Conservation (phyloP, 2,797 vertebrate species). For the Dipus sagitta region DNA sequence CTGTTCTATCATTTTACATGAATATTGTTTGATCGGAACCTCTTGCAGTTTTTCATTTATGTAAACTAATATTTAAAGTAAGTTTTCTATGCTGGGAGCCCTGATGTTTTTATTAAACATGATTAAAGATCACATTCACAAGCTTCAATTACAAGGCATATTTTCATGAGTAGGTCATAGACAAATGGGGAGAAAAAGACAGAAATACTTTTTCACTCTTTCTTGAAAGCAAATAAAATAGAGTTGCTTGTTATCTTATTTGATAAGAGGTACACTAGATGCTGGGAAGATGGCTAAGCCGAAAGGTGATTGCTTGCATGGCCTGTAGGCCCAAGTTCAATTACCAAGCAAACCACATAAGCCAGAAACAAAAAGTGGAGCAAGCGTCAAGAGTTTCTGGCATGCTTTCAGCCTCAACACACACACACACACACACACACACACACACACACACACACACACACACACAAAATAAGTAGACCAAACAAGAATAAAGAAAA, state of each 20-base stretch:
- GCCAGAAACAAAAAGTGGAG: no score
- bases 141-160: neutral
- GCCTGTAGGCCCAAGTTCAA: no score
- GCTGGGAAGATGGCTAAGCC: no score
- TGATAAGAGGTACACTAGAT: neutral
- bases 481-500: no score
- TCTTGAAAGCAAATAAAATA: neutral
- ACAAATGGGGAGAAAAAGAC: neutral
- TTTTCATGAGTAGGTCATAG: neutral
- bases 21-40: slow-evolving; percentile 4
- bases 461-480: no score
- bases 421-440: no score
- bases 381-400: no score
- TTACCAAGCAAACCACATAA: no score
- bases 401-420: no score
- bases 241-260: slow-evolving; percentile 15
- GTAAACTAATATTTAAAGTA: slow-evolving; percentile 46
- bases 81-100: neutral
- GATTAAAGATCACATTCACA: slow-evolving; percentile 36
- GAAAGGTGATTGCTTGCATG: no score
- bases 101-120: slow-evolving; percentile 43
- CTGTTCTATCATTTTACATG: slow-evolving; percentile 44
- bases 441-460: no score
- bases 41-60: slow-evolving; percentile 36
- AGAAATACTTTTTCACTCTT: slow-evolving; percentile 13